Evolutionary conservation across 2,113 vertebrate genomes (phyloP).

Genomic region (Dipodomys merriami): DNA sequence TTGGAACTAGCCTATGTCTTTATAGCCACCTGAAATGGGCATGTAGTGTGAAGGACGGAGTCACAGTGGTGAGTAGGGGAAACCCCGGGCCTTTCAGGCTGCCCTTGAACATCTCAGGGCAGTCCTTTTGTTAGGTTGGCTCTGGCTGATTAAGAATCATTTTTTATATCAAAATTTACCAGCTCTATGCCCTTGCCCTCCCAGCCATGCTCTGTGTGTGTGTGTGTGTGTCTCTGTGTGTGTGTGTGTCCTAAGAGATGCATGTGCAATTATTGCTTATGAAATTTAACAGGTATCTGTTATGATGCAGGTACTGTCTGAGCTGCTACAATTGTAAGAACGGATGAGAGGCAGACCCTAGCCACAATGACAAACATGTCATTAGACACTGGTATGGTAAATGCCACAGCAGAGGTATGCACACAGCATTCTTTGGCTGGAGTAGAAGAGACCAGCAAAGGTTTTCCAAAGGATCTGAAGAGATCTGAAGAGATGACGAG

Average conservation of each 20-base stretch:
- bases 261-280: background rate
- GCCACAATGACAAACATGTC: background rate
- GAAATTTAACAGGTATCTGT: background rate
- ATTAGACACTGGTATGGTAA: background rate
- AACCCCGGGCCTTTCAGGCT: background rate
- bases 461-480: background rate
- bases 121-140: too few species aligned
- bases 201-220: too few species aligned
- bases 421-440: background rate
- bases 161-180: too few species aligned
- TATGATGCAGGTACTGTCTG: background rate
- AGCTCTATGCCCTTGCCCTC: too few species aligned
- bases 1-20: background rate
- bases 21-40: background rate
- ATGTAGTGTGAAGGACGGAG: background rate
- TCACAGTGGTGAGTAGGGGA: too few species aligned
- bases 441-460: background rate
- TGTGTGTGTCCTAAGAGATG: too few species aligned
- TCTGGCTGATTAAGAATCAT: too few species aligned
- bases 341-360: background rate
- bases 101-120: background rate
- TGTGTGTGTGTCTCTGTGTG: too few species aligned
- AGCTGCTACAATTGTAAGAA: background rate
- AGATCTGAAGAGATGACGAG: too few species aligned
- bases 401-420: background rate